Evolutionary conservation across 2,113 vertebrate species (phyloP), one percentile per base, ranked within the genome.

Genomic region (Trematomus loennbergii): DNA sequence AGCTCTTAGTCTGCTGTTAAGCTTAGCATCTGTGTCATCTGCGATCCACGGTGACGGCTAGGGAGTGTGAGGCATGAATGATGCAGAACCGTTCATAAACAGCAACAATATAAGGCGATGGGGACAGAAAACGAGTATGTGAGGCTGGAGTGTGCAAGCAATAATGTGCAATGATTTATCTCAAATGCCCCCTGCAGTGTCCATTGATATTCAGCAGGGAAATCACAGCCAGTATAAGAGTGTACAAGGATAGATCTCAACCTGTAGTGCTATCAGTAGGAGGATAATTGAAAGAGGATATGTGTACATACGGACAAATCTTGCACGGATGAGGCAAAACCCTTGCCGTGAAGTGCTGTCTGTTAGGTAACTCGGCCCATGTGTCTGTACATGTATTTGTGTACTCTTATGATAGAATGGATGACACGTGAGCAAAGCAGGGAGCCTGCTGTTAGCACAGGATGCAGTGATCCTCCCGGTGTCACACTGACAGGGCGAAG

Each of bases 131-230:
- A 84, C 77, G 65, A 78, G 75, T 78, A 63, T 9, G 64, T 57
- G 58, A 62, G 63, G 70, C 78, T 87, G 53, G 9, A 87, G 72
- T 69, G 36, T 6, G 79, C 64, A 57, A 88, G 77, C 77, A 84
- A 86, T 88, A 75, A 91, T 57, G 55, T 66, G 78, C 57, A 50
- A 55, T 86, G 79, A 93, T 92, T 78, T 61, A 81, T 89, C 78
- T 86, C 72, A 62, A 86, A 87, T 81, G 79, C 82, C 88, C 84
- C 83, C 78, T 58, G 58, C 54, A 63, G 84, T 65, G 82, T 60
- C 48, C 81, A 76, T 74, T 79, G 75, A 79, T 87, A 87, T 89
- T 88, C 85, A 86, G 66, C 61, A 29, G 79, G 83, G 75, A 84
- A 87, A 88, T 84, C 77, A 75, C 1, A 59, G 40, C 45, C 52